Base-by-base conservation (phyloP, 2,113 vertebrate species). In the Platycercus adscitus region DNA sequence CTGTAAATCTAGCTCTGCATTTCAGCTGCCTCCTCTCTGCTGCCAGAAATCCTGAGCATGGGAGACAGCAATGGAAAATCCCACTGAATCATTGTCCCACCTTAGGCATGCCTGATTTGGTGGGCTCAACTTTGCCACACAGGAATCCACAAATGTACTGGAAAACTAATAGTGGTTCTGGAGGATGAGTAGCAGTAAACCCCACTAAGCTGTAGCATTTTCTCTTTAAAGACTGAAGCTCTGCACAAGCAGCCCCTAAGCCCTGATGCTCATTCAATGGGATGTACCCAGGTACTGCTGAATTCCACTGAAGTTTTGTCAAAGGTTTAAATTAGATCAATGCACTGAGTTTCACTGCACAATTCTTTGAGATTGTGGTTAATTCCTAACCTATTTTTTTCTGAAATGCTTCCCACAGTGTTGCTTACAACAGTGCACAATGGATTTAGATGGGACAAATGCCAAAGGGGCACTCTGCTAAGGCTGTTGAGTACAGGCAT, bases 21-120 rank as follows among this genome's bases (percentile, higher is more conserved):
- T 89, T 94, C 88, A 93, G 66, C 75, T 90, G 75, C 47, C 79
- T 94, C 31, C 23, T 68, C 55, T 66, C 70, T 60, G 70, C 78
- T 82, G 81, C 71, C 92, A 93, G 79, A 89, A 95, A 79, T 88
- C 71, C 63, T 65, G 47, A 47, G 39, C 75, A 60, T 0, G 1
- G 56, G 61, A 85, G 47, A 82, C 37, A 72, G 79, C 71, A 69
- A 28, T 69, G 81, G 81, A 91, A 89, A 95, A 84, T 89, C 68
- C 86, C 3, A 0, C 68, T 81, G 29, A 65, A 52, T 91, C 66
- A 16, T 8, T 82, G 75, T 88, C 44, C 33, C 37, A 80, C 53
- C 70, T 60, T 58, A 47, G 85, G 25, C 56, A 79, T 2, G 37
- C 64, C 70, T 68, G 81, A 20, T 80, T 93, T 61, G 53, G 66